Evolutionary conservation across 2,888 invertebrate genomes (phyloP).

Genomic region (Crossocerus cetratus): DNA sequence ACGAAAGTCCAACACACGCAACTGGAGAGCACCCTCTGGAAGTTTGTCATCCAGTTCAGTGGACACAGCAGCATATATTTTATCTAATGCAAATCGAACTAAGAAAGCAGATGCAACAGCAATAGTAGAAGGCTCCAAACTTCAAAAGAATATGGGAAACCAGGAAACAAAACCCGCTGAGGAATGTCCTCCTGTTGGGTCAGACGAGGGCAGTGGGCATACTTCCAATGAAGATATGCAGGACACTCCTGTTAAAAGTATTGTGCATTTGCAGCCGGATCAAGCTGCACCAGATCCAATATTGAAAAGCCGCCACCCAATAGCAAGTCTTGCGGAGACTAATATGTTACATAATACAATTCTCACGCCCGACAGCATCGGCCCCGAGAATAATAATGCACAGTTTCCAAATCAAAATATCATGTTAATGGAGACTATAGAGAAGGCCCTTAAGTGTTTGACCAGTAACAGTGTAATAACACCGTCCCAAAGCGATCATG

Average conservation of each 20-base stretch:
- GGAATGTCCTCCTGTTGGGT: neutral
- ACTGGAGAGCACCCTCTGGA: neutral
- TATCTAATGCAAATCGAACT: constrained; percentile 64
- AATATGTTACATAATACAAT: neutral
- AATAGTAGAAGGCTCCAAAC: constrained; percentile 59
- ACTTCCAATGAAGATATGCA: neutral
- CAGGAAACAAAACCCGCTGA: neutral
- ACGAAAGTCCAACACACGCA: neutral
- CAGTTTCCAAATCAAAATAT: neutral
- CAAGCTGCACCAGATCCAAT: neutral
- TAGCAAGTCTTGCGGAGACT: neutral
- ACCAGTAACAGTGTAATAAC: neutral
- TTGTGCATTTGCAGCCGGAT: neutral
- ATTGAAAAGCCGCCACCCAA: neutral
- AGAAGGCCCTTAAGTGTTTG: neutral
- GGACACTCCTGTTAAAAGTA: neutral
- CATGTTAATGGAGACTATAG: neutral
- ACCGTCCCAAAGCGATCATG: neutral
- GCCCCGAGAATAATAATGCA: neutral
- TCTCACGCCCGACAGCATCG: neutral
- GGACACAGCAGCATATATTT: constrained; percentile 68
- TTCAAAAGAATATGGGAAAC: too few species aligned
- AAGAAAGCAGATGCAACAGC: constrained; percentile 58
- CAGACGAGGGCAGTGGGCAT: neutral
- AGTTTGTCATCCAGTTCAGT: constrained; percentile 61